Evolutionary conservation across 2,797 vertebrate genomes (phyloP).

Genomic region (Smutsia temminckii): DNA sequence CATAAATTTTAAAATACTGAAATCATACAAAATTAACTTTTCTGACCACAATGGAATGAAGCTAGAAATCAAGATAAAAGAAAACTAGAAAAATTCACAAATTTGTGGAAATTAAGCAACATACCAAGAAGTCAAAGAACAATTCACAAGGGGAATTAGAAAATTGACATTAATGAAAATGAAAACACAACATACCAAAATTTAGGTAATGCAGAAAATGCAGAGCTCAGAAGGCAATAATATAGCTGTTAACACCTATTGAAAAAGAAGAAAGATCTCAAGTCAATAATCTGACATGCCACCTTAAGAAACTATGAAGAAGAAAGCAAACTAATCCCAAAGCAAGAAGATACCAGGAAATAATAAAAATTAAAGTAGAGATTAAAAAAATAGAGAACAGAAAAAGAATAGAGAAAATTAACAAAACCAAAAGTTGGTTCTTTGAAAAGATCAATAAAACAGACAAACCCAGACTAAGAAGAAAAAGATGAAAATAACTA

Average conservation of each 20-base stretch:
- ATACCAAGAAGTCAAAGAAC: background rate
- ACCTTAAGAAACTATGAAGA: background rate
- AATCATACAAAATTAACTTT: background rate
- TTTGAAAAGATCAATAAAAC: constrained; percentile 14
- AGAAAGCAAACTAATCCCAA: background rate
- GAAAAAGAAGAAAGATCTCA: background rate
- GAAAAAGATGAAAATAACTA: background rate
- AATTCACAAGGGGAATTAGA: background rate
- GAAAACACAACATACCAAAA: background rate
- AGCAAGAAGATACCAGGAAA: background rate
- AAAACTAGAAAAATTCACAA: background rate
- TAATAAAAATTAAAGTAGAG: background rate
- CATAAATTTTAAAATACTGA: background rate
- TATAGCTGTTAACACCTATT: background rate
- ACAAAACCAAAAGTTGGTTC: background rate
- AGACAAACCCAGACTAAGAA: background rate
- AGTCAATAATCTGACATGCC: background rate
- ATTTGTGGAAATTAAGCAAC: background rate
- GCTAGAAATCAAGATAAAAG: background rate
- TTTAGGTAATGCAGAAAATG: background rate
- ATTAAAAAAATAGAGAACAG: background rate
- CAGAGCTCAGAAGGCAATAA: background rate
- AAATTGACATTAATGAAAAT: constrained; percentile 32
- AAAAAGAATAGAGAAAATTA: background rate
- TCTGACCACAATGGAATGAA: constrained; percentile 7